Evolutionary conservation across 2,888 invertebrate species (phyloP), one percentile per base, ranked within the genome.

Genomic region (Lepidocyrtinus sp.): DNA sequence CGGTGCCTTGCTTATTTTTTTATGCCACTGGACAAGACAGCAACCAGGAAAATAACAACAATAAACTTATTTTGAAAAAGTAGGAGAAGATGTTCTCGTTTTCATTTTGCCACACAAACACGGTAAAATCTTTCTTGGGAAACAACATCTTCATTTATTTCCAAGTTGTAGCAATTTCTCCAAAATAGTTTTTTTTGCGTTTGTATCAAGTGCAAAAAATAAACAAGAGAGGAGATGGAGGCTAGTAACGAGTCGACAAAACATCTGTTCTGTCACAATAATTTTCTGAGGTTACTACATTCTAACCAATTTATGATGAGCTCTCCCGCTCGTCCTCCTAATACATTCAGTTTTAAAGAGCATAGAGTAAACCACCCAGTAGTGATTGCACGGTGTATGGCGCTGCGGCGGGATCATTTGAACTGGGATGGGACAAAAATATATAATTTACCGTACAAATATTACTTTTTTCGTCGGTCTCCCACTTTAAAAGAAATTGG

Each of bases 221-320:
- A 61, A 62, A 61, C 63, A 61, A 59, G 24, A 27, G 62, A 70
- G 36, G 64, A 68, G 64, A 72, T 75, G 73, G 71, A 46, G 64
- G 69, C 45, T 59, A 59, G 50, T 46, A 73, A 65, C 64, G 77
- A 77, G 76, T 26, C 64, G 69, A 78, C 71, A 78, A 55, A 84
- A 81, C 82, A 82, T 84, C 84, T 84, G 82, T 81, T 82, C 77
- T 84, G 82, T 82, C 84, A 79, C 81, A 82, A 82, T 84, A 84
- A 84, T 82, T 84, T 82, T 84, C 70, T 73, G 73, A 69, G 75
- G 75, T 78, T 81, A 76, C 81, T 83, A 78, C 81, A 82, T 78
- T 77, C 73, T 72, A 75, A 78, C 81, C 84, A 82, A 84, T 82
- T 84, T 84, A 84, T 82, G 84, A 82, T 75, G 78, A 82, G 82